A percentile compares a stretch with the other conserved stretches of the same genome.
phyloP scores from a whole-genome alignment of 2,888 invertebrate genomes.

The Melinopterus prodromus region DNA sequence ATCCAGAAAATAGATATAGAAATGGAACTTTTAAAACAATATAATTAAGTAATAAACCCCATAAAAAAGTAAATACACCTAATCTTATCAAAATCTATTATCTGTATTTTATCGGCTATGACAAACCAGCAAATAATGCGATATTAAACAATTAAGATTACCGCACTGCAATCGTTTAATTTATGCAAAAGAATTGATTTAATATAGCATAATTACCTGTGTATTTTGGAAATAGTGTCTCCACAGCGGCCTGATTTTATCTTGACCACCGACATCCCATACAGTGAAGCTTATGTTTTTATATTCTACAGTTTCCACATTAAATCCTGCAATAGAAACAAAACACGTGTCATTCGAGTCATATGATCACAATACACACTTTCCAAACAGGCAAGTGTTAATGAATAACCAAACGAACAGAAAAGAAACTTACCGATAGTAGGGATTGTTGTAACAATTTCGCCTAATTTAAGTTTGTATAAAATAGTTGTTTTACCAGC shows the following conservation, averaged over 20 bases:
- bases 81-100: not conserved
- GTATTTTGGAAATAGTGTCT: slow-evolving; percentile 99
- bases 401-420: slow-evolving; percentile 17
- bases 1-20: not conserved
- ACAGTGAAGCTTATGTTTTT: slow-evolving; percentile 99
- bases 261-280: slow-evolving; percentile 98
- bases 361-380: not conserved
- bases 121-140: not conserved
- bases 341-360: not conserved
- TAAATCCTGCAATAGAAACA: slow-evolving; percentile 76
- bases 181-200: not conserved
- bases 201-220: slow-evolving; percentile 70
- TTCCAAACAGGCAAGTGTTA: not conserved
- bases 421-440: slow-evolving; percentile 85
- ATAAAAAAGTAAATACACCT: not conserved
- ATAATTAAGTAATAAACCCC: not conserved
- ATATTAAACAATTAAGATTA: not conserved
- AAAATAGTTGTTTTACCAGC: slow-evolving; percentile 99
- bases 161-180: not conserved
- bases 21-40: not conserved
- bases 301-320: slow-evolving; percentile 98
- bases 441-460: slow-evolving; percentile 99
- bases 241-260: slow-evolving; percentile 97
- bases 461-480: slow-evolving; percentile 99
- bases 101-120: not conserved